These are phyloP conservation scores for Craseonycteris thonglongyai DNA, from an alignment of 2,113 vertebrate species.

Conservation along the genomic window DNA sequence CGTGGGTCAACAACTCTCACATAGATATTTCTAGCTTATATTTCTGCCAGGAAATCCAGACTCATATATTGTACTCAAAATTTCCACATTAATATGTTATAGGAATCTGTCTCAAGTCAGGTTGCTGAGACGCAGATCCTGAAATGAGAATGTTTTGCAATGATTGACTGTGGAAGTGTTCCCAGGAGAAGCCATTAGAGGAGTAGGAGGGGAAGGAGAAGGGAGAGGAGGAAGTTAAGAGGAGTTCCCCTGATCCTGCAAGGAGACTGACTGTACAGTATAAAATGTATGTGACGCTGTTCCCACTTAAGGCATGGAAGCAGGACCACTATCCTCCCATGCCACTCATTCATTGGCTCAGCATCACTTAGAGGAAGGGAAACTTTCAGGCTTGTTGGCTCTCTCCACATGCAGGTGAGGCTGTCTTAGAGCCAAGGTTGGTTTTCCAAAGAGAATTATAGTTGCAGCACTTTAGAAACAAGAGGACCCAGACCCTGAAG, in stretches of 20 bases:
- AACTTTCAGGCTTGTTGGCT: not conserved
- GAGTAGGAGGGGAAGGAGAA: not conserved
- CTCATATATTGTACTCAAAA: not conserved
- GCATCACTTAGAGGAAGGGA: not conserved
- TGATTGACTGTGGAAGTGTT: not conserved
- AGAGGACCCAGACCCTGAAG: not conserved
- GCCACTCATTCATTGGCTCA: not conserved
- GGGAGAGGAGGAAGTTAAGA: not conserved
- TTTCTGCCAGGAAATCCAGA: not conserved
- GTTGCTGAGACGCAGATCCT: not conserved
- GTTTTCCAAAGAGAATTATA: not conserved
- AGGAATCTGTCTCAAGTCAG: not conserved
- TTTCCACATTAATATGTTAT: not conserved
- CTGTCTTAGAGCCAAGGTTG: not conserved
- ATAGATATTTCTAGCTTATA: not conserved
- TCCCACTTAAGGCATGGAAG: not conserved
- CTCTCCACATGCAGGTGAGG: not conserved
- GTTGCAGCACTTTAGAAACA: not conserved
- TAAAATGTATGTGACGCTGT: not conserved
- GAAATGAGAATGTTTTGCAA: not conserved
- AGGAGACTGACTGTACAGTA: not conserved
- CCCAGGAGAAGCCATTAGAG: not conserved
- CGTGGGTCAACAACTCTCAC: not conserved
- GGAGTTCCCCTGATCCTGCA: too few species aligned
- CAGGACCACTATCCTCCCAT: not conserved